Percentiles rank a stretch among this genome's conserved stretches.
Evolutionary conservation across 1,140 invertebrate genomes (phyloP).

Genomic region (Heterodera schachtii): DNA sequence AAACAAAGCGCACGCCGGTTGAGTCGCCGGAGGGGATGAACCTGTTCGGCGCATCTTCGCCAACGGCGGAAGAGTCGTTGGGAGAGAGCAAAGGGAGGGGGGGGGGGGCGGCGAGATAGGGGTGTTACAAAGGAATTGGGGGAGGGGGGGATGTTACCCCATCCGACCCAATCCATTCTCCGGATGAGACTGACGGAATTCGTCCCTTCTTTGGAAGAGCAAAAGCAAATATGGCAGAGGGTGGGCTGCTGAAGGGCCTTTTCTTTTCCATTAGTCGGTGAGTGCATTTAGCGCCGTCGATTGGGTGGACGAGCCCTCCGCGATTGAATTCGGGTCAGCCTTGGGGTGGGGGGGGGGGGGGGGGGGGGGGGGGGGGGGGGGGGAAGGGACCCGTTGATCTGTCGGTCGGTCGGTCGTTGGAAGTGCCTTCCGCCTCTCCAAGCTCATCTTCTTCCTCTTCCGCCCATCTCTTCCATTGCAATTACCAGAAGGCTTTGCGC

Average conservation of each 20-base stretch:
- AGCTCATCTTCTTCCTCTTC: not conserved
- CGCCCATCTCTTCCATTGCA: not conserved
- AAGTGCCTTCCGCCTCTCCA: not conserved
- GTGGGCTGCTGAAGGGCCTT: not conserved
- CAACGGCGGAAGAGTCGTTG: not conserved
- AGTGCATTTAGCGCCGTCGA: not conserved
- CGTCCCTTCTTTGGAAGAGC: not conserved
- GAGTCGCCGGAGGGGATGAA: not conserved
- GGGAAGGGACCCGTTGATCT: too few relatives aligned
- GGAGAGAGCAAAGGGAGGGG: too few relatives aligned
- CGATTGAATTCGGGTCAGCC: not conserved
- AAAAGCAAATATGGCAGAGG: not conserved
- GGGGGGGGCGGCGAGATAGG: too few relatives aligned
- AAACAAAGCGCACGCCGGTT: not conserved
- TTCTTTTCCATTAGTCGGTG: not conserved
- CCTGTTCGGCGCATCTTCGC: not conserved
- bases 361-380: too few relatives aligned
- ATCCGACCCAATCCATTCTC: not conserved
- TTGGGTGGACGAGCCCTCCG: not conserved
- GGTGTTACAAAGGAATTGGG: too few relatives aligned
- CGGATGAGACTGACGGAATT: not conserved
- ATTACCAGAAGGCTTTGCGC: not conserved
- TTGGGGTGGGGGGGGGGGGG: too few relatives aligned
- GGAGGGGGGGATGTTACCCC: not conserved
- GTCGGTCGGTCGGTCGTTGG: not conserved